Evolutionary conservation across 2,113 vertebrate genomes (phyloP), one percentile per base, ranked within the genome.

Genomic region (Corvus hawaiiensis): DNA sequence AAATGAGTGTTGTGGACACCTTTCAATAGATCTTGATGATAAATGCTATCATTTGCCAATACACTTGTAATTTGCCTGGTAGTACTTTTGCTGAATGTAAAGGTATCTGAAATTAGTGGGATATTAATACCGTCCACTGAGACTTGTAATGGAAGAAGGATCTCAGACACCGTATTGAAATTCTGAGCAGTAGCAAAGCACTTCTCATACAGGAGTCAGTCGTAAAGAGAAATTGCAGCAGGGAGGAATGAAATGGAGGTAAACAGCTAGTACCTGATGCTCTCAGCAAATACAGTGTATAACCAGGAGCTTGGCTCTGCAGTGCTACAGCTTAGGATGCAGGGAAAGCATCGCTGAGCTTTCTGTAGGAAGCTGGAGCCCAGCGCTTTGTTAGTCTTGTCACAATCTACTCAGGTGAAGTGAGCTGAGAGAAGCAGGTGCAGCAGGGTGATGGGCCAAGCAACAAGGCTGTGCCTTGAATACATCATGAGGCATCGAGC

Each of bases 331-430:
- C 82, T 66, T n/a, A 74, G 74, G 41, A 68, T 52, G 55, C 21
- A 68, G 80, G 56, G 61, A 80, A 88, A 61, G 55, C 55, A 49
- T 44, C 0, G 1, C 84, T 66, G 84, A 91, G 71, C 71, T 95
- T 83, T 89, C 77, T 59, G 46, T 18, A 39, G 81, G 46, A 63
- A 69, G 80, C 66, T 3, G 5, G 56, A 77, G 61, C 43, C 26
- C 44, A 58, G 78, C 0, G 3, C 51, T 95, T 97, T 97, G 75
- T 95, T 91, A 96, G 84, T 90, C 95, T 92, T 76, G 91, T 97
- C 96, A 97, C 95, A 88, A 82, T 72, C 89, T 64, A 16, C 85
- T 91, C 94, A 95, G 96, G 96, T 96, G 96, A 95, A 97, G 83
- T 18, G 92, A 95, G 77, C 87, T 66, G 94, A 95, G 89, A 84